phyloP scores from a whole-genome alignment of 2,113 vertebrate genomes.

The Bubo blakistoni region DNA sequence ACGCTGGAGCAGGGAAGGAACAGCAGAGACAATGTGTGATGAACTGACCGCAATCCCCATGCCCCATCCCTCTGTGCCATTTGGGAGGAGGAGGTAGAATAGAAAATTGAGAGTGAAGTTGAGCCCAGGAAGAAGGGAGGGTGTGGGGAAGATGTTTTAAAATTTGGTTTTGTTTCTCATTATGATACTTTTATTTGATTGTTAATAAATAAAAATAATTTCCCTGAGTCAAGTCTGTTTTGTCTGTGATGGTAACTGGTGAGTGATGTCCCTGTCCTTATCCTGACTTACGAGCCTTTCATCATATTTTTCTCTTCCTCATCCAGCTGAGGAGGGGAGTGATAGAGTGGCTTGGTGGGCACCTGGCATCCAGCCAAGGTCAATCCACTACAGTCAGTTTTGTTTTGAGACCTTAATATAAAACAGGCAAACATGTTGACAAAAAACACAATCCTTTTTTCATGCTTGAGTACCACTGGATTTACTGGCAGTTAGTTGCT shows the following conservation, averaged over 20 bases:
- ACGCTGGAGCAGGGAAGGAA: background rate
- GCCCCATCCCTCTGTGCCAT: accelerated
- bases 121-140: background rate
- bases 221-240: background rate
- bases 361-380: background rate
- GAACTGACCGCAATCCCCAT: too few species aligned
- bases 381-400: background rate
- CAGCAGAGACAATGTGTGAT: background rate
- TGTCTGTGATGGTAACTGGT: background rate
- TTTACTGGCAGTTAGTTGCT: background rate
- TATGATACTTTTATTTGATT: background rate
- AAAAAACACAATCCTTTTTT: background rate
- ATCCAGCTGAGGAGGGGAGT: background rate
- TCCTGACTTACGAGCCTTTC: background rate
- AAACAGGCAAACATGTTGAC: background rate
- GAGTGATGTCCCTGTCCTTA: background rate
- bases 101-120: background rate
- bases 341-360: accelerated
- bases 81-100: background rate
- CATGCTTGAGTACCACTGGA: background rate
- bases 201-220: background rate
- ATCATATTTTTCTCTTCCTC: background rate
- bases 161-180: background rate
- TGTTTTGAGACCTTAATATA: background rate
- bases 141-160: background rate